phyloP scores from a whole-genome alignment of 2,113 vertebrate genomes.

The Ictalurus punctatus region DNA sequence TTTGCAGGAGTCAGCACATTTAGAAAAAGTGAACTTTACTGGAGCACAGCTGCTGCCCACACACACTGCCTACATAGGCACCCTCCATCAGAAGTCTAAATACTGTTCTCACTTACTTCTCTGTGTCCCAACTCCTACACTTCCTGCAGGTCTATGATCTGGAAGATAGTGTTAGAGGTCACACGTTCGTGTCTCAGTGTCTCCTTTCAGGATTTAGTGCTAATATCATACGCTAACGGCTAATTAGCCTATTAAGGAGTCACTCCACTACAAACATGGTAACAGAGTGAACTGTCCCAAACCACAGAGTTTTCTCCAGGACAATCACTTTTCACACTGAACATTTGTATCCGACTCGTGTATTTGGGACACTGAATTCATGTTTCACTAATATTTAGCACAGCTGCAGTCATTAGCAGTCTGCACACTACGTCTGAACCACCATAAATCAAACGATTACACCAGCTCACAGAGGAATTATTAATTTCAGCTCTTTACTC shows the following conservation, averaged over 20 bases:
- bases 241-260: not conserved
- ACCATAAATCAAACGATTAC: conserved; percentile 23
- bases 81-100: not conserved
- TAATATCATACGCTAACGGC: not conserved
- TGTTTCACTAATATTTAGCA: conserved; percentile 4
- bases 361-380: not conserved
- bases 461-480: conserved; percentile 3
- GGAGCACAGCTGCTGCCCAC: not conserved
- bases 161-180: not conserved
- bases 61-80: not conserved
- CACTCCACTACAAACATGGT: not conserved
- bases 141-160: not conserved
- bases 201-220: not conserved
- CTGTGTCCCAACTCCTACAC: not conserved
- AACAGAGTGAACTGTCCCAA: not conserved
- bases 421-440: not conserved
- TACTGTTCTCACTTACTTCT: not conserved
- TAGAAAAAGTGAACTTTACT: not conserved
- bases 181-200: not conserved
- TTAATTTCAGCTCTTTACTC: not conserved
- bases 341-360: not conserved
- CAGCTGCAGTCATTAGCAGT: conserved; percentile 17
- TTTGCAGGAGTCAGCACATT: not conserved
- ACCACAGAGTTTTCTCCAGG: not conserved
- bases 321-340: not conserved